These are phyloP conservation scores for Alloscopus bannaensis DNA, from an alignment of 2,888 invertebrate species.

Conservation along the genomic window DNA sequence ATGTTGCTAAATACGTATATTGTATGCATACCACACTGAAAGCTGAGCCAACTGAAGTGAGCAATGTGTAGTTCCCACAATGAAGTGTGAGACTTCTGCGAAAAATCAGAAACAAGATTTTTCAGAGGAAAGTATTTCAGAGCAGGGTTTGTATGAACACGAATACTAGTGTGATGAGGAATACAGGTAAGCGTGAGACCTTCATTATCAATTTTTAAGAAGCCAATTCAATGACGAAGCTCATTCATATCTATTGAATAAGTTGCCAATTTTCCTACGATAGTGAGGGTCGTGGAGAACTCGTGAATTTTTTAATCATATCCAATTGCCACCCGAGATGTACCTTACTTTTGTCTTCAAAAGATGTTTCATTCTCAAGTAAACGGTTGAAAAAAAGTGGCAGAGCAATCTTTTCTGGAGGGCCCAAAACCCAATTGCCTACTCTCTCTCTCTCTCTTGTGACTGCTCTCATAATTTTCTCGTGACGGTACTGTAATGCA, in stretches of 20 bases:
- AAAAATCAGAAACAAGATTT: constrained; percentile 57
- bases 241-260: constrained; percentile 7
- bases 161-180: not conserved
- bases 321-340: too few relatives aligned
- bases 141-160: too few relatives aligned
- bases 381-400: constrained; percentile 36
- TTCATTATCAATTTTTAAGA: constrained; percentile 43
- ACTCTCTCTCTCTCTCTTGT: constrained; percentile 16
- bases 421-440: constrained; percentile 40
- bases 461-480: not conserved
- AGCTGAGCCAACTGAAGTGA: not conserved
- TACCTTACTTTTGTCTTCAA: too few relatives aligned
- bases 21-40: not conserved
- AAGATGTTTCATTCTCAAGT: too few relatives aligned
- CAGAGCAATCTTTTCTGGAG: constrained; percentile 23
- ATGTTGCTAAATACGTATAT: too few relatives aligned
- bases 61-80: constrained; percentile 54
- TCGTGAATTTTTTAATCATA: too few relatives aligned
- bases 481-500: constrained; percentile 27
- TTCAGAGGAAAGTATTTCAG: constrained; percentile 30
- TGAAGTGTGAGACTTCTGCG: constrained; percentile 41
- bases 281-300: too few relatives aligned
- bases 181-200: constrained; percentile 26
- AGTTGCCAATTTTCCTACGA: constrained; percentile 1
- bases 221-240: constrained; percentile 48